A percentile compares a stretch with the other conserved stretches of the same genome.
phyloP scores from a whole-genome alignment of 2,888 invertebrate species.

The Alviniconcha strummeri region DNA sequence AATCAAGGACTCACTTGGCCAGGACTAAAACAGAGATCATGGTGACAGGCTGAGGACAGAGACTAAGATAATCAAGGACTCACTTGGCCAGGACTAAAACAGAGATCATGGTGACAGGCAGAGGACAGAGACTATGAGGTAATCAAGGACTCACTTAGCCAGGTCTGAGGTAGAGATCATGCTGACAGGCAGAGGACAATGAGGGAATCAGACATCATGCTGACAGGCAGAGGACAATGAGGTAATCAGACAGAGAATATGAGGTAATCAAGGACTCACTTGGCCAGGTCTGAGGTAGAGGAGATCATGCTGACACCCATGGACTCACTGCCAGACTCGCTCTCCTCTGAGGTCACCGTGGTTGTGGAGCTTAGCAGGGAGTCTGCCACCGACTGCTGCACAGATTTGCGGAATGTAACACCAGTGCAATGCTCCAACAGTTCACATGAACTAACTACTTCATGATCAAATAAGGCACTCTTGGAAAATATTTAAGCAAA shows the following conservation, averaged over 20 bases:
- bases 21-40: too few relatives aligned
- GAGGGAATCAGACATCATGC: conserved; percentile 37
- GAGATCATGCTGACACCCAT: conserved; percentile 55
- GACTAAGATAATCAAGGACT: too few relatives aligned
- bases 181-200: conserved; percentile 44
- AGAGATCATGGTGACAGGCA: too few relatives aligned
- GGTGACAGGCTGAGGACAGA: too few relatives aligned
- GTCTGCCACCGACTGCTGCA: conserved; percentile 46
- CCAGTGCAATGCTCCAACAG: too few relatives aligned
- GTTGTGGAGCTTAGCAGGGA: conserved; percentile 60
- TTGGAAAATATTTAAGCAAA: too few relatives aligned
- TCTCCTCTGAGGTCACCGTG: conserved; percentile 55
- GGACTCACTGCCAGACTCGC: conserved; percentile 54
- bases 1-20: too few relatives aligned
- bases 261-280: conserved; percentile 46
- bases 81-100: too few relatives aligned
- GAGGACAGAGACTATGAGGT: too few relatives aligned
- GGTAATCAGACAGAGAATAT: background rate
- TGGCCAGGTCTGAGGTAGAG: conserved; percentile 63
- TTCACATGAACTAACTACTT: too few relatives aligned
- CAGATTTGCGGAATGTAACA: background rate
- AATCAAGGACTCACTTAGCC: conserved; percentile 5
- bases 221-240: background rate
- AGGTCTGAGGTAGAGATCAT: conserved; percentile 61
- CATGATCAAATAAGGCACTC: too few relatives aligned